These are phyloP conservation scores for Campylomormyrus tamandua DNA, from an alignment of 2,113 vertebrate species.

Conservation along the genomic window DNA sequence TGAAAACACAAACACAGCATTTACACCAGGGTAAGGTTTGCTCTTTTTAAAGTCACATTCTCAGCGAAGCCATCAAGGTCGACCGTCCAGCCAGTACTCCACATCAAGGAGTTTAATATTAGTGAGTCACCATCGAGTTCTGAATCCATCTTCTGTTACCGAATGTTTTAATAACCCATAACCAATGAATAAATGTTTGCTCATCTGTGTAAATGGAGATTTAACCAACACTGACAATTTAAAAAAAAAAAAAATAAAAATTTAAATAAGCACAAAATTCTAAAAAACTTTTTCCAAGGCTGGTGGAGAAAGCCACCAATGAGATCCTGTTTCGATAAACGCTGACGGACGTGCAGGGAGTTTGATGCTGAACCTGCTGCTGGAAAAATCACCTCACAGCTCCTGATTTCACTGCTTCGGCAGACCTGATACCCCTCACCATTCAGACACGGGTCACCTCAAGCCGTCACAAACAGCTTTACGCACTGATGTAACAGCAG, in stretches of 20 bases:
- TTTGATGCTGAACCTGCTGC: background rate
- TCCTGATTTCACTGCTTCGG: background rate
- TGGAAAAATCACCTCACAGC: background rate
- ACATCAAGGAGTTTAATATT: background rate
- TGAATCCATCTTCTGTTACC: background rate
- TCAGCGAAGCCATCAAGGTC: background rate
- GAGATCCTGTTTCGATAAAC: background rate
- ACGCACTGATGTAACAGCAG: background rate
- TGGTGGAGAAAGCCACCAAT: background rate
- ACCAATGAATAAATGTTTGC: constrained; percentile 10
- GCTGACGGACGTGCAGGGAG: background rate
- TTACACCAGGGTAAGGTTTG: background rate
- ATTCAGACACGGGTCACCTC: background rate
- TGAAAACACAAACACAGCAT: background rate
- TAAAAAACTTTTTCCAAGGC: background rate
- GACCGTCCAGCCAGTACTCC: background rate
- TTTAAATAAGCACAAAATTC: background rate
- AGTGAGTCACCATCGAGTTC: no score
- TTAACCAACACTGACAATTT: background rate
- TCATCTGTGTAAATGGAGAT: background rate
- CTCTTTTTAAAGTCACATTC: background rate
- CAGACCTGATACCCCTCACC: background rate
- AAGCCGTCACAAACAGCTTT: background rate
- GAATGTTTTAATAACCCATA: background rate
- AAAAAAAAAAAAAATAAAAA: no score